These are phyloP conservation scores for Tinamus guttatus DNA, from an alignment of 2,113 vertebrate species.

Conservation along the genomic window DNA sequence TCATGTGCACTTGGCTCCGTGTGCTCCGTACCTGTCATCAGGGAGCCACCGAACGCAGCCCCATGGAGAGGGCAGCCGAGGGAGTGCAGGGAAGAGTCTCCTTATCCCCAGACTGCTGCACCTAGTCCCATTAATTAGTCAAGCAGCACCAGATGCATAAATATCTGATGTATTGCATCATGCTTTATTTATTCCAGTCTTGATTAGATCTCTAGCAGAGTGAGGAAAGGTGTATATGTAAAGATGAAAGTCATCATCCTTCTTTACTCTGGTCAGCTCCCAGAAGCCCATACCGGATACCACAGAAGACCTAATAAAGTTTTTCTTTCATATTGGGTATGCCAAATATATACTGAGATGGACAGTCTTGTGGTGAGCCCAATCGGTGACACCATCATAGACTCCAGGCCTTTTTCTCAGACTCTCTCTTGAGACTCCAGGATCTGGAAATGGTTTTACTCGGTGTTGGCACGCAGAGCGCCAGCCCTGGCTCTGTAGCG, in stretches of 20 bases:
- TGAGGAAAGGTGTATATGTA: slow-evolving; percentile 29
- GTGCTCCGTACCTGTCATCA: fast-evolving
- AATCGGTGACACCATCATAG: neutral
- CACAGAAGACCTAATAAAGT: slow-evolving; percentile 57
- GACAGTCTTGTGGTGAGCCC: neutral
- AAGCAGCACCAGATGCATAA: neutral
- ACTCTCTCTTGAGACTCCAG: slow-evolving; percentile 10
- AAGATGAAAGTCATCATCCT: slow-evolving; percentile 40
- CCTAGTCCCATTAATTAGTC: neutral
- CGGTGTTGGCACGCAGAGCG: neutral
- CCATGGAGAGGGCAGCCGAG: fast-evolving
- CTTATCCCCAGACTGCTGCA: neutral
- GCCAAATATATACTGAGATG: neutral
- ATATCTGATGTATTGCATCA: neutral
- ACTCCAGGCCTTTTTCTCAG: neutral
- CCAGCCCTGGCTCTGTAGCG: neutral
- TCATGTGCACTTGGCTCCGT: neutral
- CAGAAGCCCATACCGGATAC: slow-evolving; percentile 45
- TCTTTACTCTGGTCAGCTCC: slow-evolving; percentile 55
- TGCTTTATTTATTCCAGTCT: neutral
- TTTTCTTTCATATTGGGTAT: slow-evolving; percentile 56
- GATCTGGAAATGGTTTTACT: slow-evolving; percentile 13
- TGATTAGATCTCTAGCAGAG: slow-evolving; percentile 55
- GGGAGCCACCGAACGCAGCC: fast-evolving
- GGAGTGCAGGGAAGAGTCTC: neutral